Evolutionary conservation across 2,888 invertebrate species (phyloP), one percentile per base, ranked within the genome.

Genomic region (Tubulanus polymorphus): DNA sequence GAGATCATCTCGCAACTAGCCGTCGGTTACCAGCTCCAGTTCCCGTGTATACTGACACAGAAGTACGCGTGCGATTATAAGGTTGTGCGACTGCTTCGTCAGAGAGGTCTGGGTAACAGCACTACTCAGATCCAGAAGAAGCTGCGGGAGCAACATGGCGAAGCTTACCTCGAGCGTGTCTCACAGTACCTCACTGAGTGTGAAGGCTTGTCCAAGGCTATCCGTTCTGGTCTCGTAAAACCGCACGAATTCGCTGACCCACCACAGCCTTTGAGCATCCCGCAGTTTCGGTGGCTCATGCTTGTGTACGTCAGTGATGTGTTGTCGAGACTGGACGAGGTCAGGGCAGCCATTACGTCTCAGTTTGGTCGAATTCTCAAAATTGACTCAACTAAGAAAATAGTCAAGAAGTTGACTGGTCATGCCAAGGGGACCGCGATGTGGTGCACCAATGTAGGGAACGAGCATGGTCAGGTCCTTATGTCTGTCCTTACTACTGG

Each of bases 381-480:
- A 46, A 49, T 68, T 41, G 66, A 66, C 47, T 69, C 68, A 8
- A 69, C 65, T 1, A 69, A 67, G 48, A 68, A 66, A 50, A 15
- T 41, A 8, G 41, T 41, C 3, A 63, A 60, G 53, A 65, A 65
- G 50, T 47, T 66, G 26, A 46, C 59, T n/a, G 66, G 66, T 5
- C 20, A 32, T 3, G 35, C 54, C 25, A 30, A 48, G 8, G 50
- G 54, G 1, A 66, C 68, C 1, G 64, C 66, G 3, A 32, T 51
- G 0, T 69, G 66, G 68, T 50, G 35, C 18, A 66, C 65, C 12
- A 66, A 62, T 45, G 59, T 68, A 8, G 64, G 65, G 5, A 67
- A 66, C 47, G 66, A 64, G 51, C 25, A 56, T 32, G 64, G 64
- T 2, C 55, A 64, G 48, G 60, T 68, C 8, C 51, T 67, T 15